phyloP scores from a whole-genome alignment of 2,888 invertebrate genomes.

The Epirrita christyi region DNA sequence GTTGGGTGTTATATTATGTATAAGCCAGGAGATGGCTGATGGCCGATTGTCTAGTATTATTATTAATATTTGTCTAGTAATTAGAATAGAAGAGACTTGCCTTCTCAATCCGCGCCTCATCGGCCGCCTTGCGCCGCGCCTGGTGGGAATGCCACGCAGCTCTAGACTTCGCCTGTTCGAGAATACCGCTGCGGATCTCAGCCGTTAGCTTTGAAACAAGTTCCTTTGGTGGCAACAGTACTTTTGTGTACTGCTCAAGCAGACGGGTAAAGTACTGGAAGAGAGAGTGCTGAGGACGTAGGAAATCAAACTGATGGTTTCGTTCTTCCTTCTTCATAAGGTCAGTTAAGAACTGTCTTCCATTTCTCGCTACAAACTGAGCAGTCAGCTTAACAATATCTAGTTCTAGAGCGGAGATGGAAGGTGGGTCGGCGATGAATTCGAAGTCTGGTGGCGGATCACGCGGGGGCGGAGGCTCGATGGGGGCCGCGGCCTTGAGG shows the following conservation, averaged over 20 bases:
- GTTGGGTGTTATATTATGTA: too few relatives aligned
- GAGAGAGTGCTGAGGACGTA: conserved; percentile 98
- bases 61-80: too few relatives aligned
- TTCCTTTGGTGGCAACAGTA: conserved; percentile 97
- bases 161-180: conserved; percentile 96
- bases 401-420: conserved; percentile 98
- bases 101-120: conserved; percentile 97
- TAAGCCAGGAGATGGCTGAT: too few relatives aligned
- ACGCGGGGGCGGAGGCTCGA: conserved; percentile 94
- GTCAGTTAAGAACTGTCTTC: conserved; percentile 98
- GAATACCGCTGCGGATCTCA: conserved; percentile 88
- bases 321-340: conserved; percentile 99
- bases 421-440: conserved; percentile 98
- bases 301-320: conserved; percentile 99
- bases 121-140: conserved; percentile 95
- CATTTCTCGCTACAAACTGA: conserved; percentile 99
- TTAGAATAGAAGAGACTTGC: conserved; percentile 6
- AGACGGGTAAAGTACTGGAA: conserved; percentile 99
- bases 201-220: conserved; percentile 90
- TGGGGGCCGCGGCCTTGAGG: conserved; percentile 93
- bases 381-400: conserved; percentile 99
- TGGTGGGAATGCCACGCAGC: conserved; percentile 99
- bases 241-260: conserved; percentile 99
- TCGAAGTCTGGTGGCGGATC: conserved; percentile 97
- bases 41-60: too few relatives aligned